Evolutionary conservation across 2,113 vertebrate genomes (phyloP).

Genomic region (Actenoides lindsayi): DNA sequence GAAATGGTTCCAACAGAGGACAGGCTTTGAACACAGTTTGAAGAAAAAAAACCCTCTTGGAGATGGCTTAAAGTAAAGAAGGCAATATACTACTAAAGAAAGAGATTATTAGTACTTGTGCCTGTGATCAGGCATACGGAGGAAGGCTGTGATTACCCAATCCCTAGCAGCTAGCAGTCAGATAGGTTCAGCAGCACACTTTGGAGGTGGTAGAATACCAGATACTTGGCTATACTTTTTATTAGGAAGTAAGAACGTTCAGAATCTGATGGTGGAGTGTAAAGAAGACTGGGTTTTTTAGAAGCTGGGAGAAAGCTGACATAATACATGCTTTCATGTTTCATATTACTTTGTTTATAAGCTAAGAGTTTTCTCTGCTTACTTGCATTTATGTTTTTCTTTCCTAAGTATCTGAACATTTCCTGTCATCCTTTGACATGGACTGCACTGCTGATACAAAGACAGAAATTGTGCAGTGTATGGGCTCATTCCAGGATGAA

Average conservation of each 20-base stretch:
- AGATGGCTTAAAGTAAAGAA: neutral
- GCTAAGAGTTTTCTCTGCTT: neutral
- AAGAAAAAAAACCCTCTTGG: neutral
- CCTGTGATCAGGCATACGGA: neutral
- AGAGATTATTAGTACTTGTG: neutral
- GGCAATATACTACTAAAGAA: neutral
- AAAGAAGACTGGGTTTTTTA: neutral
- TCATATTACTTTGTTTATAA: neutral
- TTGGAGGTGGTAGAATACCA: neutral
- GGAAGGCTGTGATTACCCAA: neutral
- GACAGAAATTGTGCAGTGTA: conserved; percentile 89
- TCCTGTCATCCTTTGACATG: conserved; percentile 87
- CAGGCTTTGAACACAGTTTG: neutral
- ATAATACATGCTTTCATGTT: neutral
- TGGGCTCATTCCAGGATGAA: conserved; percentile 95
- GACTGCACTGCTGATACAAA: conserved; percentile 87
- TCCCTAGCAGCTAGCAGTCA: neutral
- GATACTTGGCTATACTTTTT: neutral
- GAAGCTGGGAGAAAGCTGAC: neutral
- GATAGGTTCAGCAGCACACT: neutral
- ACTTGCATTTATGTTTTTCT: neutral
- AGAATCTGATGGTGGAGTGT: neutral
- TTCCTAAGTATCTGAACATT: conserved; percentile 89
- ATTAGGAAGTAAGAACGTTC: neutral
- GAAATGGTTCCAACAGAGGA: neutral